Percentiles rank a stretch among this genome's conserved stretches.
These are phyloP conservation scores for Pachycephala philippinensis DNA, from an alignment of 2,113 vertebrate species.

Conservation along the genomic window DNA sequence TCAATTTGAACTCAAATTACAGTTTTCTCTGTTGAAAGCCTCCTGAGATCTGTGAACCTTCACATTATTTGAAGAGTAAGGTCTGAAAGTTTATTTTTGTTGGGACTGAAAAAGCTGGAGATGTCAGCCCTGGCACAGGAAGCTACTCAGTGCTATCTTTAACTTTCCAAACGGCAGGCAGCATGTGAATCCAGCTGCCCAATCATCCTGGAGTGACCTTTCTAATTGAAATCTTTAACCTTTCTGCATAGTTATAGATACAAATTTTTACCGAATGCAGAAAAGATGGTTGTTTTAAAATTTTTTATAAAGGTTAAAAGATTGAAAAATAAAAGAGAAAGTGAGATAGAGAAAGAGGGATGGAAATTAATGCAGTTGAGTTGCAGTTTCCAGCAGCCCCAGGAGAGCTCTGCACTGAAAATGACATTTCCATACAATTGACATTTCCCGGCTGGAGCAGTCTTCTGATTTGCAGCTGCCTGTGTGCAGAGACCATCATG, in stretches of 20 bases:
- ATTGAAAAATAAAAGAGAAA: constrained; percentile 21
- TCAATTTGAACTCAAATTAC: not conserved
- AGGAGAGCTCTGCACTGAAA: constrained; percentile 11
- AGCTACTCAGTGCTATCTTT: not conserved
- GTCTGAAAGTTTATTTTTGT: not conserved
- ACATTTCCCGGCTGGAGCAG: constrained; percentile 38
- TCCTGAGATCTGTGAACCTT: not conserved
- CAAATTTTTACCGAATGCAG: not conserved
- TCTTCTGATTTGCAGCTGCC: constrained; percentile 41
- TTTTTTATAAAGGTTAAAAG: constrained; percentile 34
- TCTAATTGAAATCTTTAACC: constrained; percentile 50
- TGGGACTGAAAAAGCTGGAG: not conserved
- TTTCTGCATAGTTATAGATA: constrained; percentile 13
- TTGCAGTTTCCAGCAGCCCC: constrained; percentile 19
- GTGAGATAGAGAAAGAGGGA: not conserved
- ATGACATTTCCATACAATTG: constrained; percentile 68
- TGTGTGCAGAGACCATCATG: constrained; percentile 4
- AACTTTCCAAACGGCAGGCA: not conserved
- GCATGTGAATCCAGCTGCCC: not conserved
- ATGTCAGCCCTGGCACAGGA: not conserved
- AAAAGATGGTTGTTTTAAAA: not conserved
- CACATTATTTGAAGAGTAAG: not conserved
- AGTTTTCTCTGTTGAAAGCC: not conserved
- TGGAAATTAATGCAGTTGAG: constrained; percentile 45
- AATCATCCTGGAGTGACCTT: constrained; percentile 4